phyloP scores from a whole-genome alignment of 2,113 vertebrate species.

The Psittacara wagleri region DNA sequence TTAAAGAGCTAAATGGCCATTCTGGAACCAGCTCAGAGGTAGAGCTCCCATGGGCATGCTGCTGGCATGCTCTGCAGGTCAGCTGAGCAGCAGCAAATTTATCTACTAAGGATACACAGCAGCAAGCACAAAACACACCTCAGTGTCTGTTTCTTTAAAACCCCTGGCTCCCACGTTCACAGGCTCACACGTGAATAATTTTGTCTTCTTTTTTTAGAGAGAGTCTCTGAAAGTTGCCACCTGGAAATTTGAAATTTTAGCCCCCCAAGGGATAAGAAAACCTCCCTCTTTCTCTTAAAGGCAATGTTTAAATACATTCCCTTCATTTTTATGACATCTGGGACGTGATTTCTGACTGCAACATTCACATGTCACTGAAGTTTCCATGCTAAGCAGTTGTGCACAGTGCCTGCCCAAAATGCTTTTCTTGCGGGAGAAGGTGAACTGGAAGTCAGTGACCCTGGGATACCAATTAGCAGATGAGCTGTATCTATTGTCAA shows the following conservation, averaged over 20 bases:
- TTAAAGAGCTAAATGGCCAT: neutral
- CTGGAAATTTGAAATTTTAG: neutral
- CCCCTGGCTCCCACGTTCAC: neutral
- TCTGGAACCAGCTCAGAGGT: neutral
- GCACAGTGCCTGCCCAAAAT: neutral
- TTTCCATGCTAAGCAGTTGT: neutral
- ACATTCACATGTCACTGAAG: neutral
- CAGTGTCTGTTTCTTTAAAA: neutral
- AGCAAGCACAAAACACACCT: neutral
- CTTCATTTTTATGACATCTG: neutral
- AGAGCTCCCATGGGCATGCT: fast-evolving
- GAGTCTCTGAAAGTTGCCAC: neutral
- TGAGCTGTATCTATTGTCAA: neutral
- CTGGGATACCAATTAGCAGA: neutral
- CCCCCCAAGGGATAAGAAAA: neutral
- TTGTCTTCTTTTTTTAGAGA: neutral
- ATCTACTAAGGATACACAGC: neutral
- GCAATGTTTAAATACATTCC: neutral
- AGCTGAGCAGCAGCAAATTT: neutral
- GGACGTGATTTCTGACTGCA: neutral
- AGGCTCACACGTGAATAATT: neutral
- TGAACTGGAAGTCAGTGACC: neutral
- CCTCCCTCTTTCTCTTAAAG: neutral
- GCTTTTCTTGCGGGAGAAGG: neutral
- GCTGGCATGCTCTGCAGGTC: fast-evolving